phyloP scores from a whole-genome alignment of 1,140 invertebrate species.

The Macrobrachium rosenbergii region DNA sequence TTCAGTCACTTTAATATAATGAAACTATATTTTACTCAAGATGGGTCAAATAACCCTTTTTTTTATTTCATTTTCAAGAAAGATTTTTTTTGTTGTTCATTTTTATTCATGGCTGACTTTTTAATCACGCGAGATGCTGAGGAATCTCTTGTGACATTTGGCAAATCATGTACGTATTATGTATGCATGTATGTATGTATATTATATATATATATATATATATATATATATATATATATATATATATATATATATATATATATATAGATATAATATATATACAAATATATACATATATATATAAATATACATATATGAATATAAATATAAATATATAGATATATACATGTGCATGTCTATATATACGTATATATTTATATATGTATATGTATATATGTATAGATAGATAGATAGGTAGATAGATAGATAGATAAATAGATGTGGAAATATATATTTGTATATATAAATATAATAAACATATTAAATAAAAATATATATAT shows the following conservation, averaged over 20 bases:
- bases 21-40: no score
- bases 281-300: not conserved
- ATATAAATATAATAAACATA: not conserved
- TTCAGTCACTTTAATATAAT: no score
- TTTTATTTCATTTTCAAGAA: no score
- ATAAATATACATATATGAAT: conserved; percentile 7
- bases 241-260: conserved; percentile 3
- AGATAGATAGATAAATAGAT: not conserved
- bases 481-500: not conserved
- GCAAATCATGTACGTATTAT: not conserved
- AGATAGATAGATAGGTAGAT: not conserved
- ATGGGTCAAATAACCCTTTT: no score
- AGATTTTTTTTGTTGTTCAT: no score
- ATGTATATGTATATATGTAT: not conserved
- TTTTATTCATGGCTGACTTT: no score
- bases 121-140: no score
- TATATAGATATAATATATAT: not conserved
- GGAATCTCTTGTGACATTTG: no score
- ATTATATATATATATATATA: not conserved
- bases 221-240: conserved; percentile 6
- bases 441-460: not conserved
- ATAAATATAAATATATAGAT: not conserved
- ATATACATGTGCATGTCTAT: not conserved
- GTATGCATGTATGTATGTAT: not conserved
- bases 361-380: not conserved